Evolutionary conservation across 2,797 vertebrate genomes (phyloP).

Genomic region (Leptodactylus fallax): DNA sequence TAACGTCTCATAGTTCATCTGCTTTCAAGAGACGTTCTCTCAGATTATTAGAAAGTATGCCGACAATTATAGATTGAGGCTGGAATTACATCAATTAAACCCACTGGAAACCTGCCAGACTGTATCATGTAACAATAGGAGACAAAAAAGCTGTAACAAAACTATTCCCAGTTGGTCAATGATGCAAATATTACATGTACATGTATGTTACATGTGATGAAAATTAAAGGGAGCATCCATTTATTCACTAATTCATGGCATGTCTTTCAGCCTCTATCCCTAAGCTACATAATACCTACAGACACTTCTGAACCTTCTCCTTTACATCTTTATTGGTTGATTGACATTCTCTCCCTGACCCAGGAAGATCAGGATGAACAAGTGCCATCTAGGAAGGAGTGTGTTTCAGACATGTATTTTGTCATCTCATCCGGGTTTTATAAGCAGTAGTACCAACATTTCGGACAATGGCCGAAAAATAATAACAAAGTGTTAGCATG

Average conservation of each 20-base stretch:
- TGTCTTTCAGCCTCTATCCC: not conserved
- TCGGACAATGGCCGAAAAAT: too few species aligned
- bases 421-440: too few species aligned
- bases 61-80: slow-evolving; percentile 38
- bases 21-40: slow-evolving; percentile 15
- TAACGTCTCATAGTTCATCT: slow-evolving; percentile 23
- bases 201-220: not conserved
- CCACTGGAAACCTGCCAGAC: slow-evolving; percentile 10
- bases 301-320: too few species aligned
- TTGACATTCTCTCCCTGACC: too few species aligned
- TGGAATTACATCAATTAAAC: slow-evolving; percentile 34
- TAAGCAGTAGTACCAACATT: too few species aligned
- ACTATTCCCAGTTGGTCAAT: slow-evolving; percentile 4
- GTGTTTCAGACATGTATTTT: too few species aligned
- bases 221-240: not conserved
- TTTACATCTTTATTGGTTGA: too few species aligned
- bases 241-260: not conserved
- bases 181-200: not conserved
- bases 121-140: slow-evolving; percentile 8
- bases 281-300: not conserved
- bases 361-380: too few species aligned
- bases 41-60: slow-evolving; percentile 44
- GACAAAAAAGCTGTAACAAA: slow-evolving; percentile 24
- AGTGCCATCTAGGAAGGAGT: too few species aligned
- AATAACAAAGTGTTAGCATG: too few species aligned